Conservation (phyloP, 2,888 invertebrate genomes). For the Drosophila recens region DNA sequence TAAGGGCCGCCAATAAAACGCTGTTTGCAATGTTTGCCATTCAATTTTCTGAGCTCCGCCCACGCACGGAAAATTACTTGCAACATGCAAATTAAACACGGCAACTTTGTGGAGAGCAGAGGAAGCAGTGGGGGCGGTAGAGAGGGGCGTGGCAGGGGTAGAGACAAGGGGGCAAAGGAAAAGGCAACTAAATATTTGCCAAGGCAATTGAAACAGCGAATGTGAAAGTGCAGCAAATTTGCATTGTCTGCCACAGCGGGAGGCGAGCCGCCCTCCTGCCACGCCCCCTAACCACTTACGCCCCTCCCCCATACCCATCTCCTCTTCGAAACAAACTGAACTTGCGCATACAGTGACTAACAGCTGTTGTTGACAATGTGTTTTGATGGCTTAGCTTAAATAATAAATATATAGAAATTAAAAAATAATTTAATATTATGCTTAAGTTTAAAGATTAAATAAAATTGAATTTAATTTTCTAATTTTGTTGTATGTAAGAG, state of each 20-base stretch:
- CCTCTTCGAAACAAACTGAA: neutral
- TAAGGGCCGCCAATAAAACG: slow-evolving; percentile 11
- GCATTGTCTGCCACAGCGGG: neutral
- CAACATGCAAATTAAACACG: slow-evolving; percentile 50
- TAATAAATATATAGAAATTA: too few relatives aligned
- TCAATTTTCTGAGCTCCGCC: slow-evolving; percentile 32
- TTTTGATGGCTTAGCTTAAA: too few relatives aligned
- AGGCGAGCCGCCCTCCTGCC: neutral
- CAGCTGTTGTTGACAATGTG: too few relatives aligned
- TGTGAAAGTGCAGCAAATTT: slow-evolving; percentile 33
- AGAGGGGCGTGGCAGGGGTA: neutral
- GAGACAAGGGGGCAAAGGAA: too few relatives aligned
- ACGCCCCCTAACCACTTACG: too few relatives aligned
- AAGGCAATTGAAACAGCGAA: slow-evolving; percentile 35
- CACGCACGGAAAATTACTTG: slow-evolving; percentile 41
- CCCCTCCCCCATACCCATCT: too few relatives aligned
- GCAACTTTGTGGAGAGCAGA: neutral
- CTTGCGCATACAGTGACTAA: too few relatives aligned
- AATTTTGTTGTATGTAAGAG: too few relatives aligned
- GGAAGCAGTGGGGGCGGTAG: neutral
- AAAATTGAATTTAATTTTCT: too few relatives aligned
- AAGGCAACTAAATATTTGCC: slow-evolving; percentile 42
- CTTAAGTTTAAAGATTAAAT: too few relatives aligned
- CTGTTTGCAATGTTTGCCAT: slow-evolving; percentile 23
- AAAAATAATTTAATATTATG: too few relatives aligned